These are phyloP conservation scores for Penaeus monodon DNA, from an alignment of 2,888 invertebrate species.

Conservation along the genomic window DNA sequence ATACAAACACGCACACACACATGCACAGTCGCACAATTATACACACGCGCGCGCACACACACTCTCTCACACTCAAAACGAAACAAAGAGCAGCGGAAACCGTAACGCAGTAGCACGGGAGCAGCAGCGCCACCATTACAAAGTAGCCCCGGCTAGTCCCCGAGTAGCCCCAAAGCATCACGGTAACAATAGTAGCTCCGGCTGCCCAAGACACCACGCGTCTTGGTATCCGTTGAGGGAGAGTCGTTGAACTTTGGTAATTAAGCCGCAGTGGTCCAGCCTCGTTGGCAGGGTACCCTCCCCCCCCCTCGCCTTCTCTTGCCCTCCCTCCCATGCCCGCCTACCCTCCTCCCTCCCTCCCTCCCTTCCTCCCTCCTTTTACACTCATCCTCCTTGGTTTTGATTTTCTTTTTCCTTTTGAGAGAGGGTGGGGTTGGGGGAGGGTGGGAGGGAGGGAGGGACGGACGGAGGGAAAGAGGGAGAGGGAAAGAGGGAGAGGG, in stretches of 20 bases:
- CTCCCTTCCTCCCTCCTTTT: neutral
- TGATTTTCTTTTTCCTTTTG: too few relatives aligned
- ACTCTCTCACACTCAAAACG: neutral
- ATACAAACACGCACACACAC: neutral
- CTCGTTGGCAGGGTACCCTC: neutral
- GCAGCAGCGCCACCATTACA: too few relatives aligned
- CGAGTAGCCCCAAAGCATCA: too few relatives aligned
- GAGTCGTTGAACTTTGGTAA: too few relatives aligned
- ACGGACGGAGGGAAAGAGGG: neutral
- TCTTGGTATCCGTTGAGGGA: neutral
- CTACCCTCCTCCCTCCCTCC: neutral
- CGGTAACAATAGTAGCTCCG: too few relatives aligned
- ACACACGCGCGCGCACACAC: neutral
- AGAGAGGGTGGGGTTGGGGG: neutral
- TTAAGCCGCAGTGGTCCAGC: too few relatives aligned
- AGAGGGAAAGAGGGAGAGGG: neutral
- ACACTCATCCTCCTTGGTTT: neutral
- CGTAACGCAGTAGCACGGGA: too few relatives aligned
- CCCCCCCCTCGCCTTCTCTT: neutral
- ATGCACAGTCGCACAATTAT: neutral
- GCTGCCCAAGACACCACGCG: too few relatives aligned
- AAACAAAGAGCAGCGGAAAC: neutral
- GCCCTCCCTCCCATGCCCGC: neutral
- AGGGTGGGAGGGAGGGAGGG: neutral
- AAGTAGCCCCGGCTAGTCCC: too few relatives aligned